Base-by-base conservation (phyloP, 2,797 vertebrate genomes). In the Propithecus deckenii region DNA sequence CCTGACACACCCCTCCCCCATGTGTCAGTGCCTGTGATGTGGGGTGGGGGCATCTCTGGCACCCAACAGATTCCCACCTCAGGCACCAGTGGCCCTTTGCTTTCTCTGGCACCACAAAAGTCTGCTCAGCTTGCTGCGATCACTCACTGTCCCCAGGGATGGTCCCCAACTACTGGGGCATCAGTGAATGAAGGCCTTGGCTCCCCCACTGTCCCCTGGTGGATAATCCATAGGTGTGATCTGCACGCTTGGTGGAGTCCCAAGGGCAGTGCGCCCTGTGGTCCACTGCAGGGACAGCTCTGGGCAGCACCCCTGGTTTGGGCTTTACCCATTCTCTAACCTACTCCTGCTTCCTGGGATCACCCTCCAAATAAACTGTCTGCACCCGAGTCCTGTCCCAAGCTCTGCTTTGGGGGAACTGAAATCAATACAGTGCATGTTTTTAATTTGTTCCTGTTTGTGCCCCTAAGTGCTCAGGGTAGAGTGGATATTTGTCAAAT, bases 161-260 rank as follows among this genome's bases (percentile, higher is more conserved):
- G 41, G 15, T 9, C 22, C 6, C 59, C 22, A 35, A 30, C 23
- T 41, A 61, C 43, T 43, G 61, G 75, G 20, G 52, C 35, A 23
- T 74, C 35, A 15, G 4, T n/a, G 14, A 74, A 28, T 30, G 46
- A 94, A 59, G 61, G 25, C 35, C 5, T 55, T 6, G 30, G 3
- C 5, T 11, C 0, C 0, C n/a, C 8, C 25, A 25, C n/a, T 32
- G 55, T n/a, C 20, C 30, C 3, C 14, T 18, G 25, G 14, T 0
- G 4, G 46, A 32, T 0, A 4, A 10, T 52, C 65, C 35, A 52
- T 22, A 43, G 28, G 38, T 52, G 14, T 22, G 20, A 3, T 50
- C 89, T 59, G 38, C 15, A 0, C 17, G 5, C 15, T 75, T 52
- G 41, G 30, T 28, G 22, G n/a, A 50, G 32, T 67, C 20, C 38